Evolutionary conservation across 2,888 invertebrate genomes (phyloP), one percentile per base, ranked within the genome.

Genomic region (Aelia acuminata): DNA sequence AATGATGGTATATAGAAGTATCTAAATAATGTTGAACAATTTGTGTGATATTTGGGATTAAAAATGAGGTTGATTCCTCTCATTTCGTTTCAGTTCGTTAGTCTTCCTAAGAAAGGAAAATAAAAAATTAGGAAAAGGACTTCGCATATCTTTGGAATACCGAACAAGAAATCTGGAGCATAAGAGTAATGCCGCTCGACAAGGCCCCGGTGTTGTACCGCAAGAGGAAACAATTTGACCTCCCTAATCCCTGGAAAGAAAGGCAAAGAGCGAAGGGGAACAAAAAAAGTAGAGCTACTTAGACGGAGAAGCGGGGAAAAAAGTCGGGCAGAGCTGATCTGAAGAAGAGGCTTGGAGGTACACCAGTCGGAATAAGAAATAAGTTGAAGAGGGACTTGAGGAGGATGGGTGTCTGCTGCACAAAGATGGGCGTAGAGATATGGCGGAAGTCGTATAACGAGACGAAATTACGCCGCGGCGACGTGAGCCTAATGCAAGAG

Each of bases 201-300:
- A 70, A 70, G 31, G 22, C 31, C 4, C 31, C 20, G n/a, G 31
- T 11, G 0, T 15, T 35, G 35, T 70, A 70, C 63, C 63, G 63
- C 63, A 70, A 70, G 18, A 20, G 35, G 35, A 70, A 31, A 31
- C 63, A 70, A 70, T 70, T 70, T 70, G 63, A 70, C 63, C 63
- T 70, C 63, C 63, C 63, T 57, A 57, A 57, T 57, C 57, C 57
- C 57, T 57, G 57, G 57, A 57, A 57, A 57, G 57, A 57, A 57
- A 57, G 57, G 57, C 57, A 3, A 5, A 26, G 26, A 57, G 26
- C 26, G 26, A 4, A 26, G 57, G 15, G 57, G 15, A 15, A n/a
- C n/a, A 26, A 57, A 53, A 53, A 57, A 57, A 57, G 26, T 13
- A 57, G 1, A 15, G 57, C 26, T 57, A 26, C 57, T 57, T 57